Conservation (phyloP, 2,888 invertebrate species). For the Meganola albula region DNA sequence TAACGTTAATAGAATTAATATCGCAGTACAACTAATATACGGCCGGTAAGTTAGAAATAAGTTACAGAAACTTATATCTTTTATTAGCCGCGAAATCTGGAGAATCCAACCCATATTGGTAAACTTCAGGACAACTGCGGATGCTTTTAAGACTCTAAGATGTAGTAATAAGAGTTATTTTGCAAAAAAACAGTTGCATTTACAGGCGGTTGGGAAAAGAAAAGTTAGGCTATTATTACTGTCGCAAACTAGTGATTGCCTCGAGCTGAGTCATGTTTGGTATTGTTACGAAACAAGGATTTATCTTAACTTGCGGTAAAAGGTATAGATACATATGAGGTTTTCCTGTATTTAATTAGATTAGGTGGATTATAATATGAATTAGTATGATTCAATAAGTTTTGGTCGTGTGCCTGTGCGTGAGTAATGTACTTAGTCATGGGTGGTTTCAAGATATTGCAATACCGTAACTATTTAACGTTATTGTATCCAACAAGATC, state of each 20-base stretch:
- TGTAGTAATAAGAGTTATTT: neutral
- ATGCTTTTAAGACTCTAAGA: neutral
- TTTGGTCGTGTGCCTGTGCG: too few species aligned
- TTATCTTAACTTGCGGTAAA: slow-evolving; percentile 11
- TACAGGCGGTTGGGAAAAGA: slow-evolving; percentile 39
- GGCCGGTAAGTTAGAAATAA: slow-evolving; percentile 41
- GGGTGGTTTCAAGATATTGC: too few species aligned
- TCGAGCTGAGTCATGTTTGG: slow-evolving; percentile 21
- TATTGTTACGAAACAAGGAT: slow-evolving; percentile 20
- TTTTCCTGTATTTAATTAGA: too few species aligned
- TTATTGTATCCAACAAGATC: too few species aligned
- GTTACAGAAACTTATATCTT: slow-evolving; percentile 49
- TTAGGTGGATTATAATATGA: too few species aligned
- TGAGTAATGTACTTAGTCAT: too few species aligned
- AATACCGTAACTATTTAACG: too few species aligned
- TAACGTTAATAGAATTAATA: slow-evolving; percentile 25
- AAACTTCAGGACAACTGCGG: neutral
- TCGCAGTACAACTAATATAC: slow-evolving; percentile 34
- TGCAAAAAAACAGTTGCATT: neutral
- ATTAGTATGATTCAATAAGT: too few species aligned
- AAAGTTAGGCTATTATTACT: slow-evolving; percentile 53
- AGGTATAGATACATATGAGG: too few species aligned
- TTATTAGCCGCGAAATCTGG: slow-evolving; percentile 42
- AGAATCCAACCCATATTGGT: slow-evolving; percentile 38
- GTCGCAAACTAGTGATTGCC: slow-evolving; percentile 25